A percentile compares a stretch with the other conserved stretches of the same genome.
Conservation (phyloP, 2,888 invertebrate genomes). For the Timandra comae region DNA sequence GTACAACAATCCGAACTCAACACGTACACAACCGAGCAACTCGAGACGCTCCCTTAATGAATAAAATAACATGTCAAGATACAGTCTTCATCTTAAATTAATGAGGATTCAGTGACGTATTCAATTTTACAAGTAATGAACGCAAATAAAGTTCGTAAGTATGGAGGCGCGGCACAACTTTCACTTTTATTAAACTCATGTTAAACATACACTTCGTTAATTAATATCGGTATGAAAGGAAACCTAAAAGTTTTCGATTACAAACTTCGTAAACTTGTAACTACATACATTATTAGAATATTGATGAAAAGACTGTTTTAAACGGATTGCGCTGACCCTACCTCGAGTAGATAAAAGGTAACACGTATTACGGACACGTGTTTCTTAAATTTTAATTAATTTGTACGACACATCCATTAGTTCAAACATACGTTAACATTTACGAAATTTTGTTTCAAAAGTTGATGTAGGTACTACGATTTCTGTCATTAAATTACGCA, state of each 20-base stretch:
- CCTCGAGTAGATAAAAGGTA: slow-evolving; percentile 49
- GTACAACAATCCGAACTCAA: slow-evolving; percentile 65
- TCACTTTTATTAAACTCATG: slow-evolving; percentile 56
- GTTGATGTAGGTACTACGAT: too few relatives aligned
- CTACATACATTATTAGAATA: slow-evolving; percentile 49
- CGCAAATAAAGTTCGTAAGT: slow-evolving; percentile 58
- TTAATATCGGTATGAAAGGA: slow-evolving; percentile 66
- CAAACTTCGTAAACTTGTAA: slow-evolving; percentile 47
- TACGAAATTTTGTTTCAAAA: too few relatives aligned
- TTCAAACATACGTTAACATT: too few relatives aligned
- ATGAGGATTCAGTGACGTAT: slow-evolving; percentile 69
- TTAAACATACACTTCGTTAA: slow-evolving; percentile 60
- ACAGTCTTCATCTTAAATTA: slow-evolving; percentile 72
- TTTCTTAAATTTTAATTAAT: slow-evolving; percentile 24
- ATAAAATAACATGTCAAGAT: slow-evolving; percentile 74
- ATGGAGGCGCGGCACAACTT: slow-evolving; percentile 38
- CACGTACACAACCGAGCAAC: slow-evolving; percentile 53
- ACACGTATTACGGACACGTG: slow-evolving; percentile 26
- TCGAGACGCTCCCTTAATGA: slow-evolving; percentile 62
- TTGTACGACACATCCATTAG: too few relatives aligned
- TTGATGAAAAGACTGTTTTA: slow-evolving; percentile 41
- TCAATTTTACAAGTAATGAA: slow-evolving; percentile 70
- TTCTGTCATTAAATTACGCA: too few relatives aligned
- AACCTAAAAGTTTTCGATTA: slow-evolving; percentile 66
- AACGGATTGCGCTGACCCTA: slow-evolving; percentile 45